phyloP scores from a whole-genome alignment of 2,888 invertebrate species.

The Rhogogaster chlorosoma region DNA sequence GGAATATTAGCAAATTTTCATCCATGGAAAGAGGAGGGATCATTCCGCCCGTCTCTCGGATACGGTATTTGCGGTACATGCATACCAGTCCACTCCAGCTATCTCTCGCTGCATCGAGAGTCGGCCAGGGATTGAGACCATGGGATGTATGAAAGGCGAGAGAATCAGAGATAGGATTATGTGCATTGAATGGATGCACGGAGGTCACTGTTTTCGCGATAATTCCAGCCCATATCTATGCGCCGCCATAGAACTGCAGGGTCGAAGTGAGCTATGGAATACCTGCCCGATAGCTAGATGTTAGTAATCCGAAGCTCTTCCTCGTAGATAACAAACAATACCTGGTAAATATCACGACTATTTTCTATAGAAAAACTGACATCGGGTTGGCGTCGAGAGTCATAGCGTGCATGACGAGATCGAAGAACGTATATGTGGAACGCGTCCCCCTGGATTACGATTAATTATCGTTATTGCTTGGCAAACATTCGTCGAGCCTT shows the following conservation, averaged over 20 bases:
- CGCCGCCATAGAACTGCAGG: background rate
- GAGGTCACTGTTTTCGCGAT: conserved; percentile 10
- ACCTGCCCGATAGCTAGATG: background rate
- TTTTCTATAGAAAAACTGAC: background rate
- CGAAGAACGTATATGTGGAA: background rate
- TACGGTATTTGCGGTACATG: background rate
- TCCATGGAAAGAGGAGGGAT: background rate
- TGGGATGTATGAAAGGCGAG: conserved; percentile 11
- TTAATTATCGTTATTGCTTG: conserved; percentile 25
- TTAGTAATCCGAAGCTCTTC: background rate
- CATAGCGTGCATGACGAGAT: background rate
- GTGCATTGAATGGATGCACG: background rate
- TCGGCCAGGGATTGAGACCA: conserved; percentile 3
- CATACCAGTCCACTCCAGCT: background rate
- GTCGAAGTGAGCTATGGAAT: background rate
- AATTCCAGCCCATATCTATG: background rate
- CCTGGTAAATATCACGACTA: background rate
- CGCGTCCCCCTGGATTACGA: background rate
- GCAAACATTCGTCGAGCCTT: conserved; percentile 1
- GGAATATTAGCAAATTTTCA: background rate
- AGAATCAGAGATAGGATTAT: conserved; percentile 30
- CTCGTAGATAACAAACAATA: background rate
- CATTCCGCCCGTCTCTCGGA: background rate
- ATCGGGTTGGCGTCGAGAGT: background rate
- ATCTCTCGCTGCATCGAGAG: background rate